A percentile compares a stretch with the other conserved stretches of the same genome.
Conservation (phyloP, 2,888 invertebrate genomes). For the Apoderus coryli region DNA sequence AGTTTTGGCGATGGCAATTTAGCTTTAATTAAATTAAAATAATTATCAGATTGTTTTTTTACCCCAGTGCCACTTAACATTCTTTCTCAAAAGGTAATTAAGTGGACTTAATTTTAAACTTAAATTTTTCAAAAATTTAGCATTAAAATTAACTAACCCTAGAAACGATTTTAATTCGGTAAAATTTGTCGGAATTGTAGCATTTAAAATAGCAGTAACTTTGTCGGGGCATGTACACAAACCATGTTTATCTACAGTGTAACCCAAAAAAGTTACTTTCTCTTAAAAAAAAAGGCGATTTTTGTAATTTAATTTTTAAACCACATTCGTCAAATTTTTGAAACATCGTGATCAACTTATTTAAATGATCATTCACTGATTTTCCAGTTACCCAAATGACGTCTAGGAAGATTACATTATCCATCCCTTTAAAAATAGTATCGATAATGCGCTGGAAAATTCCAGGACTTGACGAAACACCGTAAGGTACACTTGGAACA, state of each 20-base stretch:
- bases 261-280: conserved; percentile 17
- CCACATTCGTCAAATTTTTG: conserved; percentile 11
- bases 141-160: conserved; percentile 24
- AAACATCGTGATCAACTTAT: conserved; percentile 14
- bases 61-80: conserved; percentile 18
- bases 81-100: conserved; percentile 15
- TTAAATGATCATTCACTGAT: conserved; percentile 9
- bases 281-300: conserved; percentile 18
- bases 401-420: conserved; percentile 6
- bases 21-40: conserved; percentile 20
- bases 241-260: conserved; percentile 16
- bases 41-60: conserved; percentile 15
- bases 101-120: conserved; percentile 1
- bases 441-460: background rate
- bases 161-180: conserved; percentile 20
- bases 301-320: conserved; percentile 14
- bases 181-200: conserved; percentile 10
- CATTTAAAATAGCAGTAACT: conserved; percentile 15
- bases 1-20: conserved; percentile 13
- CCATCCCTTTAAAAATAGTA: conserved; percentile 5
- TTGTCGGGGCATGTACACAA: conserved; percentile 16
- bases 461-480: conserved; percentile 3
- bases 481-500: conserved; percentile 5
- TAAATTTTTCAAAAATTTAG: conserved; percentile 18
- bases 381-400: conserved; percentile 11